Base-by-base conservation (phyloP, 2,797 vertebrate genomes). In the Oryzias sinensis region DNA sequence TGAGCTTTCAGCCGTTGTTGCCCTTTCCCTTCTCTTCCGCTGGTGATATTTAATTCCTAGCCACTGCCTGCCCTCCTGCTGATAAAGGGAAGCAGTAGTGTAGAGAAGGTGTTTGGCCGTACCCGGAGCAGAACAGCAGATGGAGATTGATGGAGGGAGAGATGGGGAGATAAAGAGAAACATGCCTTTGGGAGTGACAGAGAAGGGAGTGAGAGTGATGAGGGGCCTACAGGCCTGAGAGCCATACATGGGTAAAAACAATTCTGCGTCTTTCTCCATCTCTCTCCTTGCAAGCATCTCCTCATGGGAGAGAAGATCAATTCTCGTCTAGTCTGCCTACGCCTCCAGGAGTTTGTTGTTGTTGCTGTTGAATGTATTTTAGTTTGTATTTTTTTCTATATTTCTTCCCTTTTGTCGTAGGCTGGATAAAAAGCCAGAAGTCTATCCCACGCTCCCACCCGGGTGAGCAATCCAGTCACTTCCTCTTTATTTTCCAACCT, bases 271-370 rank as follows among this genome's bases (percentile, higher is more conserved):
- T 75, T 59, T 59, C 72, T 86, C 68, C 44, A 44, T 69, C 72
- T 79, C 62, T 27, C 56, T 47, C 66, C 59, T 80, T 72, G 71
- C 65, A 68, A 83, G 77, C 72, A 57, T 84, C 72, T 89, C 83
- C 87, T 86, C 83, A 82, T 81, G 87, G 87, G 87, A 89, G 72
- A 80, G 68, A 45, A 84, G 88, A 91, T 92, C 90, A 91, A 92
- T 92, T 91, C 77, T 85, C 68, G 88, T 91, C 88, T 92, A 87
- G 90, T 90, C 89, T 88, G 81, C 70, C 80, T 83, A 82, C 72
- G 85, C 90, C 88, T 90, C 85, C 80, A 90, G 90, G 87, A 89
- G 73, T 84, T 86, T 86, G 76, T 82, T 83, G 75, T 70, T 77
- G 68, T 76, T 65, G 33, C 9, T 11, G 72, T 75, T 64, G 75